phyloP scores from a whole-genome alignment of 64 coral and sea anemone species.

The Actinia equina region DNA sequence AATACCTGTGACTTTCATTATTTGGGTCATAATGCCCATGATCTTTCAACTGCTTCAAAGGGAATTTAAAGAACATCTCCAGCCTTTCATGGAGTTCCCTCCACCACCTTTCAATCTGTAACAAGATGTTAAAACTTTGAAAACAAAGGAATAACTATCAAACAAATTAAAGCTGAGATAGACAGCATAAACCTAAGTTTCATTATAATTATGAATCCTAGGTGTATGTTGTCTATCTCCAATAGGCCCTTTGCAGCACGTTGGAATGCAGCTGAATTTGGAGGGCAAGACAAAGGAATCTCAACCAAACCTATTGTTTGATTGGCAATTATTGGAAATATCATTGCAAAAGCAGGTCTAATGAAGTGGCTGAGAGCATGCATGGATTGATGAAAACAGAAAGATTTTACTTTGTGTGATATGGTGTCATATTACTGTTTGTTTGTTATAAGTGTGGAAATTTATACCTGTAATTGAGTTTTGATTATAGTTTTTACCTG shows the following conservation, averaged over 20 bases:
- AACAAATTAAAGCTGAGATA: not conserved
- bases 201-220: too few relatives aligned
- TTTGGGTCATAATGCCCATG: constrained; percentile 53
- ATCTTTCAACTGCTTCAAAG: constrained; percentile 46
- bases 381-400: too few relatives aligned
- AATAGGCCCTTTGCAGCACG: too few relatives aligned
- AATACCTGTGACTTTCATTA: constrained; percentile 43
- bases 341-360: too few relatives aligned
- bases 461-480: not conserved
- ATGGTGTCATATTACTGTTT: not conserved
- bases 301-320: too few relatives aligned
- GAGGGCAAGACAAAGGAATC: too few relatives aligned
- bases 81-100: constrained; percentile 58
- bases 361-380: too few relatives aligned
- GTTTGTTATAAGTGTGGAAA: not conserved
- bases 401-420: too few relatives aligned
- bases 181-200: too few relatives aligned
- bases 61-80: constrained; percentile 49
- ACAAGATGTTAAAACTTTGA: not conserved
- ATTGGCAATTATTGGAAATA: too few relatives aligned
- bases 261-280: too few relatives aligned
- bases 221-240: too few relatives aligned
- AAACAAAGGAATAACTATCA: not conserved
- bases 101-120: constrained; percentile 61
- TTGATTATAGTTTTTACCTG: constrained; percentile 8